Conservation (phyloP, 2,797 vertebrate species). For the Molothrus ater region DNA sequence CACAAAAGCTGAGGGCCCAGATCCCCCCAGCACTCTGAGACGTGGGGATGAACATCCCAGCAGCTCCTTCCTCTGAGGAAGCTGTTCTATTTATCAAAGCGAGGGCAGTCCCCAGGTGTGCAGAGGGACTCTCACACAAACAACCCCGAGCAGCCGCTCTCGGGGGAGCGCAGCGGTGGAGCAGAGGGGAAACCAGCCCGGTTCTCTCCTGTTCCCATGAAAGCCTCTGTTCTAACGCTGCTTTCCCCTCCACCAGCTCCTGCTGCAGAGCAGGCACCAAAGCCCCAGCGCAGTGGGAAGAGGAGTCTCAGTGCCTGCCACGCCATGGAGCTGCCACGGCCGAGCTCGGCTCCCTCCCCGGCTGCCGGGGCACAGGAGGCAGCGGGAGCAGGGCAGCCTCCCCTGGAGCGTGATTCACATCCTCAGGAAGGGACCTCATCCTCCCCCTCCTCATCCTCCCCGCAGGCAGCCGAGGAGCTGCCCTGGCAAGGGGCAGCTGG, state of each 20-base stretch:
- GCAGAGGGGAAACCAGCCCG: neutral
- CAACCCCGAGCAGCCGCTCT: accelerated
- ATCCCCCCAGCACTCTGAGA: neutral
- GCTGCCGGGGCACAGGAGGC: neutral
- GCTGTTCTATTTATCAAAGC: neutral
- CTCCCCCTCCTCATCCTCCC: conserved; percentile 27
- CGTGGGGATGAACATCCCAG: neutral
- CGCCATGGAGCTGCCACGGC: accelerated
- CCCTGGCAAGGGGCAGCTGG: neutral
- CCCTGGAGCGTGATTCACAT: conserved; percentile 41
- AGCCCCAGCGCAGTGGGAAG: accelerated
- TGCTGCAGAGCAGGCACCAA: neutral
- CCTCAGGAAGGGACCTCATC: conserved; percentile 52
- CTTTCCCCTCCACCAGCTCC: accelerated
- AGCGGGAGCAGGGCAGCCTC: neutral
- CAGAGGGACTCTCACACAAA: neutral
- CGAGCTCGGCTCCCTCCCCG: no score
- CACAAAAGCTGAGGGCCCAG: neutral
- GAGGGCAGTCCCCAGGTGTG: neutral
- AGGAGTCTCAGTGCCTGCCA: neutral
- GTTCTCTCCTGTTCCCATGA: neutral
- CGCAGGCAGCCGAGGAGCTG: neutral
- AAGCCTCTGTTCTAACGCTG: accelerated
- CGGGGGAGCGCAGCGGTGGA: neutral
- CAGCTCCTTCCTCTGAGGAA: conserved; percentile 23